phyloP scores from a whole-genome alignment of 37 sponge, comb jelly and placozoan genomes.

The Ephydatia muelleri region DNA sequence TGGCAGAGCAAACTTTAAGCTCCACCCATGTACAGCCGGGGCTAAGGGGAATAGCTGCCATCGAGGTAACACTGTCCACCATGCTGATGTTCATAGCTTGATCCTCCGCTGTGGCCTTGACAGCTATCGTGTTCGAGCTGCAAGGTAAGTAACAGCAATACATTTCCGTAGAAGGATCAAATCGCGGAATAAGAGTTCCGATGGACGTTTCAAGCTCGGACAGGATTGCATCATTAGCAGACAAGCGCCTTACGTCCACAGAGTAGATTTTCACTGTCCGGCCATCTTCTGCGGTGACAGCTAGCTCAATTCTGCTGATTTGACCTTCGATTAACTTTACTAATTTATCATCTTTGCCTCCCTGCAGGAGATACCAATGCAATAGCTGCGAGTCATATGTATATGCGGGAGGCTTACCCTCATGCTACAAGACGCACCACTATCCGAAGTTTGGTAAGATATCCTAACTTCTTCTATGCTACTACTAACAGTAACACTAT shows the following conservation, averaged over 20 bases:
- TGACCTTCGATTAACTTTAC: conserved; percentile 79
- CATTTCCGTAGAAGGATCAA: conserved; percentile 47
- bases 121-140: conserved; percentile 39
- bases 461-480: conserved; percentile 68
- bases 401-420: conserved; percentile 35
- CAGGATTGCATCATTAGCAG: conserved; percentile 83
- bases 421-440: conserved; percentile 86
- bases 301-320: conserved; percentile 38
- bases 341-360: conserved; percentile 50
- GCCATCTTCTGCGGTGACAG: conserved; percentile 93
- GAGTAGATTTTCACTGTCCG: conserved; percentile 81
- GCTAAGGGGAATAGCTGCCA: conserved; percentile 53
- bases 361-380: neutral
- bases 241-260: conserved; percentile 61
- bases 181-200: conserved; percentile 72
- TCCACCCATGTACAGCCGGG: conserved; percentile 61
- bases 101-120: conserved; percentile 75
- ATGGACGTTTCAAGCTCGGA: conserved; percentile 63
- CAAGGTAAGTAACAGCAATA: conserved; percentile 77
- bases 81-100: conserved; percentile 54
- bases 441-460: conserved; percentile 73
- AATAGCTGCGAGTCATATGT: neutral
- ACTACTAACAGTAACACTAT: conserved; percentile 74
- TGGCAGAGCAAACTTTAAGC: conserved; percentile 63
- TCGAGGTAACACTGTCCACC: conserved; percentile 35